Evolutionary conservation across 2,888 invertebrate genomes (phyloP), one percentile per base, ranked within the genome.

Genomic region (Spicauda simplicius): DNA sequence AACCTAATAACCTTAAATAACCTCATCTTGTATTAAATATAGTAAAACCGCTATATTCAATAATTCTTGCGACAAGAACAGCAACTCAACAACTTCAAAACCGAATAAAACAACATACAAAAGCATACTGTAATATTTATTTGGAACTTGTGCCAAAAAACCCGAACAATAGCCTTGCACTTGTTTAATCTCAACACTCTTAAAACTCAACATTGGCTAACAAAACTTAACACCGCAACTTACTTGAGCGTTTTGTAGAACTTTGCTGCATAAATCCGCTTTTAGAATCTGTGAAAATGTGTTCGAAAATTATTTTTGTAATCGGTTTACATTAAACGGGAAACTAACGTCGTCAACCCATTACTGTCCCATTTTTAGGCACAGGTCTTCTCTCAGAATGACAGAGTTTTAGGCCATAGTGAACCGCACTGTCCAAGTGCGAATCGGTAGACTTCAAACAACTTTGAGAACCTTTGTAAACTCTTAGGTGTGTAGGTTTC

Each of bases 101-200:
- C 33, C 8, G 33, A 48, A n/a, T 16, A 48, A 48, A n/a, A 48
- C 6, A 33, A 10, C 33, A 14, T 48, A 48, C n/a, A n/a, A 61
- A 62, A 54, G 67, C 67, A 67, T 64, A 60, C 61, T 56, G 20
- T 52, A 67, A 62, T 67, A 67, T 69, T 69, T 69, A 64, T 64
- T 61, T 33, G 14, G 6, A 48, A 19, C 61, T 58, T 57, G 66
- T 37, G 57, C 69, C 68, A 25, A 25, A 70, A 69, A 67, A 69
- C 61, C 48, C 48, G 14, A 14, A 65, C 54, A n/a, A 18, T 25
- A 25, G 25, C 25, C 3, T 25, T 53, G 45, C 59, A 45, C 41
- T 41, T 41, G 53, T 16, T 25, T 59, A 59, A 54, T 65, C 65
- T 65, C 16, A 64, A 58, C 57, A 59, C 52, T 52, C 53, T 54